Base-by-base conservation (phyloP, 2,888 invertebrate species). In the Lissonota sp. region DNA sequence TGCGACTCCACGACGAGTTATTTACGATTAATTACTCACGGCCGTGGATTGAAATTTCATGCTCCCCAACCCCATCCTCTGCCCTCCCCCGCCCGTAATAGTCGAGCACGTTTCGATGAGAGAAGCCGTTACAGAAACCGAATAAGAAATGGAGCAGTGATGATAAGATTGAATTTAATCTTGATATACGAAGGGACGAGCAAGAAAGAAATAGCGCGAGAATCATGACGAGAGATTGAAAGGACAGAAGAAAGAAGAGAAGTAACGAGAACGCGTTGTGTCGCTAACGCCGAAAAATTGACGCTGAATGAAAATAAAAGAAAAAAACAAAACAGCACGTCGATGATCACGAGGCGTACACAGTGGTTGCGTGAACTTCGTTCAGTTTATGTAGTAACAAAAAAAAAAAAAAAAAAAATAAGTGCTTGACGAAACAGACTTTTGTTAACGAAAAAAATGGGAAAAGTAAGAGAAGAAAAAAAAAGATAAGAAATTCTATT, bases 371-470 rank as follows among this genome's bases (percentile, higher is more conserved):
- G 79, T 73, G 53, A 53, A 67, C 62, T 79, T 73, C 67, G 60
- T 64, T 73, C 73, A 63, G 63, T 72, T 75, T 66, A 72, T 82
- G 58, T 74, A 75, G 73, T 73, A 62, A 58, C 63, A 40, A 60
- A 5, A 78, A 12, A 70, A 89, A 90, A 5, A 78, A 12, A 70
- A 89, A 90, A n/a, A n/a, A n/a, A n/a, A n/a, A n/a, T n/a, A n/a
- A 91, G 91, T 88, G 91, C 91, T 91, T 90, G 84, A 87, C 26
- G 39, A 85, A 85, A 86, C 79, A 85, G 86, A 92, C 89, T 90
- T 91, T 91, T 89, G 91, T 92, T 92, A 87, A 90, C 86, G 89
- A 58, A 44, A 42, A 67, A 63, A 49, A 72, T 73, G 12, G 62
- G 46, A 42, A 10, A 40, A 63, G 7, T 10, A 4, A 57, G 72